These are phyloP conservation scores for Crax fasciolata DNA, from an alignment of 2,797 vertebrate genomes.

Conservation along the genomic window DNA sequence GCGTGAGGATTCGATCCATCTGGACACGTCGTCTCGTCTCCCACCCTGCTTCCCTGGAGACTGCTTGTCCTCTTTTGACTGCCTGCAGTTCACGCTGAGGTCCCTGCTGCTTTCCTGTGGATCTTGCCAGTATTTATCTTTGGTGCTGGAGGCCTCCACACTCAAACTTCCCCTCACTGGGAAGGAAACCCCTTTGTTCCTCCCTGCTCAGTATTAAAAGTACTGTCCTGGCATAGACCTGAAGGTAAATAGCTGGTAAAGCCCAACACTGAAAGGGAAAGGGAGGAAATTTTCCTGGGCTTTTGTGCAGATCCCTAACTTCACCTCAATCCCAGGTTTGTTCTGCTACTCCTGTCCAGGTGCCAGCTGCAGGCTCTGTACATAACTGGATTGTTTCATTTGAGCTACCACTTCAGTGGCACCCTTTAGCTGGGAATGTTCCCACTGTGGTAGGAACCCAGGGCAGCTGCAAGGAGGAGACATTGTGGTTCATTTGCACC, in stretches of 20 bases:
- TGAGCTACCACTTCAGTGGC: not conserved
- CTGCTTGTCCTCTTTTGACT: constrained; percentile 7
- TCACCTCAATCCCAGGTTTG: not conserved
- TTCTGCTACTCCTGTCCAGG: not conserved
- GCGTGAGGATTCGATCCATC: not conserved
- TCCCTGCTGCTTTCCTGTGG: not conserved
- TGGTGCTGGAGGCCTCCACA: not conserved
- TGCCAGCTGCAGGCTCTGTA: not conserved
- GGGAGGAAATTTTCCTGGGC: not conserved
- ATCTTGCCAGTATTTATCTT: not conserved
- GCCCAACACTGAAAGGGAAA: not conserved
- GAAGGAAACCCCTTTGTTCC: not conserved
- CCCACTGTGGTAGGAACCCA: fast-evolving
- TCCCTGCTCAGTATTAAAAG: fast-evolving
- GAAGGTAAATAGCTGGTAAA: not conserved
- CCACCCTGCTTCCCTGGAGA: not conserved
- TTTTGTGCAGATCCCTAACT: not conserved
- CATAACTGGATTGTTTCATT: not conserved
- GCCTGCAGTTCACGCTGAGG: not conserved
- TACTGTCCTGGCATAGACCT: not conserved
- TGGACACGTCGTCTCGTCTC: not conserved
- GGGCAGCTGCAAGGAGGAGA: not conserved
- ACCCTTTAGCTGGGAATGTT: not conserved
- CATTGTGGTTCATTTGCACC: not conserved
- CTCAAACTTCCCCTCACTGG: not conserved